These are phyloP conservation scores for Eufriesea mexicana DNA, from an alignment of 1,140 invertebrate genomes.

Conservation along the genomic window DNA sequence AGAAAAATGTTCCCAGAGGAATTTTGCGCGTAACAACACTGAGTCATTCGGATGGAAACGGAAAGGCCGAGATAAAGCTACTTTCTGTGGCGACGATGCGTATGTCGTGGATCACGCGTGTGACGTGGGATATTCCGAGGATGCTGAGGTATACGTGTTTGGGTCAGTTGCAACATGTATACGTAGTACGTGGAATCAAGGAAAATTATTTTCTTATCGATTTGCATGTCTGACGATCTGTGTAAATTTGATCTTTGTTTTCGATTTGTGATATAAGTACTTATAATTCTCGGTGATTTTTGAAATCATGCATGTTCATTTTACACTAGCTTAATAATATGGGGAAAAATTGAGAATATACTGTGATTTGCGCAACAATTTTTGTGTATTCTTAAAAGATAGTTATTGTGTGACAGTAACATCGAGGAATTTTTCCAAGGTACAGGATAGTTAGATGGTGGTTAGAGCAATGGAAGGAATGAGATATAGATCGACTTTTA, in stretches of 20 bases:
- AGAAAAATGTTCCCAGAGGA: not conserved
- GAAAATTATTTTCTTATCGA: not conserved
- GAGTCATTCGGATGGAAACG: conserved; percentile 15
- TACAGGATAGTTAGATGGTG: not conserved
- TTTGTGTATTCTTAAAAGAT: not conserved
- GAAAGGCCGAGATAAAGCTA: not conserved
- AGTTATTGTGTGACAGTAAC: not conserved
- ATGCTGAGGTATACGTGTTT: too few relatives aligned
- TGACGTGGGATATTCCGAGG: not conserved
- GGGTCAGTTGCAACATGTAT: not conserved
- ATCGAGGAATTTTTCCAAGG: not conserved
- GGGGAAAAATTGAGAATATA: too few relatives aligned
- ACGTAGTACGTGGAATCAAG: not conserved
- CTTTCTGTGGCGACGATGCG: too few relatives aligned
- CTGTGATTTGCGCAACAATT: not conserved
- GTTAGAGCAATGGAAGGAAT: not conserved
- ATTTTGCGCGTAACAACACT: not conserved
- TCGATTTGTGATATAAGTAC: too few relatives aligned
- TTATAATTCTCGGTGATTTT: too few relatives aligned
- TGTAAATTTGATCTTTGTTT: not conserved
- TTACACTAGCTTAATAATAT: too few relatives aligned
- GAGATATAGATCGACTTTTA: conserved; percentile 23
- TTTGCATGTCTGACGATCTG: not conserved
- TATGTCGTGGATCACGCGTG: not conserved
- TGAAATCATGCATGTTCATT: too few relatives aligned